Conservation (phyloP, 2,888 invertebrate genomes). For the Dexiosoma caninum region DNA sequence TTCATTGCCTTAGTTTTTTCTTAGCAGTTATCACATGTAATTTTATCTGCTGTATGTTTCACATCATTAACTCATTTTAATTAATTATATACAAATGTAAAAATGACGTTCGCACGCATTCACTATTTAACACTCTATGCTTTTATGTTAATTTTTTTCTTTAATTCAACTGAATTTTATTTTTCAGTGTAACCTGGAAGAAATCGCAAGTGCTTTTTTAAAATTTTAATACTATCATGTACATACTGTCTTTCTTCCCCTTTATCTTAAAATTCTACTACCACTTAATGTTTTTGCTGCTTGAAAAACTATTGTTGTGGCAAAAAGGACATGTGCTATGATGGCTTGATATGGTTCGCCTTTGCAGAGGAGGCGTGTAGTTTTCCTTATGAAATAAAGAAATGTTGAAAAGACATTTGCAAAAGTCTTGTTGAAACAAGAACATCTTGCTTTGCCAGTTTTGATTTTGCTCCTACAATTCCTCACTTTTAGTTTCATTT, state of each 20-base stretch:
- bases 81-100: no score
- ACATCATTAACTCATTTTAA: no score
- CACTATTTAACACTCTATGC: no score
- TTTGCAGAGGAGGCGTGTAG: constrained; percentile 53
- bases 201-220: constrained; percentile 39
- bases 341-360: constrained; percentile 11
- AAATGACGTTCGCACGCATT: no score
- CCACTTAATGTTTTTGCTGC: constrained; percentile 15
- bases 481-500: constrained; percentile 72
- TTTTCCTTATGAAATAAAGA: not conserved
- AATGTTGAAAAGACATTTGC: constrained; percentile 49
- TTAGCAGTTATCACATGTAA: no score
- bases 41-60: no score
- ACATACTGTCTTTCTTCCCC: no score
- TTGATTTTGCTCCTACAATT: constrained; percentile 68
- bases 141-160: not conserved
- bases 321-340: constrained; percentile 58
- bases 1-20: no score
- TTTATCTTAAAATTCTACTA: constrained; percentile 4
- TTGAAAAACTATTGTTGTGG: constrained; percentile 37
- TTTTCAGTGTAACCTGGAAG: not conserved
- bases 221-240: constrained; percentile 1
- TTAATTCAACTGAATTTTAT: not conserved
- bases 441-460: constrained; percentile 67
- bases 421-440: not conserved